Percentiles rank a stretch among this genome's conserved stretches.
These are phyloP conservation scores for Cyrtonyx montezumae DNA, from an alignment of 2,113 vertebrate species.

Conservation along the genomic window DNA sequence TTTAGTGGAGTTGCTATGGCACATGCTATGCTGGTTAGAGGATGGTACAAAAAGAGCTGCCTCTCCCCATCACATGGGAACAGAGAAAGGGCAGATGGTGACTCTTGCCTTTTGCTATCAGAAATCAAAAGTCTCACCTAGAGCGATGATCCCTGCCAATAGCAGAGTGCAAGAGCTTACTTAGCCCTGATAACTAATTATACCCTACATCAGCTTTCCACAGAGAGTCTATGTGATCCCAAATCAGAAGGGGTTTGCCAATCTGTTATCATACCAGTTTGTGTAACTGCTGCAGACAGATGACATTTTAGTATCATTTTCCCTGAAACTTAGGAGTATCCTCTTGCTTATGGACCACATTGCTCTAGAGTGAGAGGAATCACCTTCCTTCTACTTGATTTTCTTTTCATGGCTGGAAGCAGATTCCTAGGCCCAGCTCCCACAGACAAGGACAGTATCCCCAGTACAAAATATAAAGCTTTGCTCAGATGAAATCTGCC, in stretches of 20 bases:
- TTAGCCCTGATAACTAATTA: neutral
- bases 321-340: neutral
- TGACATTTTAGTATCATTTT: neutral
- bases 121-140: neutral
- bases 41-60: neutral
- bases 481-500: neutral
- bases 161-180: neutral
- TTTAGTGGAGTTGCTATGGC: neutral
- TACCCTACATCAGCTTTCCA: neutral
- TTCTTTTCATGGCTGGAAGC: neutral
- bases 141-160: neutral
- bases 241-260: neutral
- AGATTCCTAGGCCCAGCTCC: neutral
- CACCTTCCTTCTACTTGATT: neutral
- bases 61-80: neutral
- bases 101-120: neutral
- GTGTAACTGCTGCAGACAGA: neutral
- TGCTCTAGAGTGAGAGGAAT: neutral
- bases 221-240: neutral
- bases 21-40: neutral
- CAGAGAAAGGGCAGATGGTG: neutral
- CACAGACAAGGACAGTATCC: neutral
- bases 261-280: neutral
- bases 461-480: neutral
- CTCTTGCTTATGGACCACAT: neutral